Evolutionary conservation across 1,140 invertebrate species (phyloP), one percentile per base, ranked within the genome.

Genomic region (Meloidogyne hapla): DNA sequence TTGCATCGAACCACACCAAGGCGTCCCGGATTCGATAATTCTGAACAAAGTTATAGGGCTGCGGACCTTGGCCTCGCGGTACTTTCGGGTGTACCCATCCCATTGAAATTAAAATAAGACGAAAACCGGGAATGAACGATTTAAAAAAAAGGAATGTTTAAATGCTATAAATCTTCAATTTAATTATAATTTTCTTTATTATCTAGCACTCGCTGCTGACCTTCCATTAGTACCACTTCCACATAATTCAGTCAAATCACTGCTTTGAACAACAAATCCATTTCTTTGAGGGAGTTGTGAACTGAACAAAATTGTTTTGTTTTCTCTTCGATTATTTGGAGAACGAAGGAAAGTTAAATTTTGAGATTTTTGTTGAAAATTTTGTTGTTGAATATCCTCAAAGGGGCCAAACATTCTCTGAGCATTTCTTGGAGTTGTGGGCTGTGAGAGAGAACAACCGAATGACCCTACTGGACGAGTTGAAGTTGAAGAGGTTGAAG

Each of bases 391-490:
- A n/a, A 61, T 38, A 73, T 73, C 21, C 18, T 3, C 71, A 38
- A 40, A 45, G 9, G 40, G 28, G 56, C n/a, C 18, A 64, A 73
- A 73, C 38, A 33, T 61, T 61, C 38, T 64, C 10, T 73, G 71
- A 15, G n/a, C 56, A 38, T 73, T 42, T n/a, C 71, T 23, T 2
- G 71, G 71, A 26, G 56, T 73, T 61, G 48, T 63, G 2, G 71
- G 71, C 56, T 73, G 71, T 38, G 71, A 73, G 4, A 26, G 56
- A 23, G 56, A 73, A 12, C 38, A 23, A 38, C 71, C 38, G 21
- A 73, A 33, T 15, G 45, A 40, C n/a, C 64, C 15, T 8, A 4
- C 65, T 42, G 2, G 45, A 21, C 21, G 71, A 23, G 9, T 63
- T 3, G 48, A 64, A 10, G 21, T 25, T 61, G 28, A 65, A 10